phyloP scores from a whole-genome alignment of 2,888 invertebrate genomes.

The Thera obeliscata region DNA sequence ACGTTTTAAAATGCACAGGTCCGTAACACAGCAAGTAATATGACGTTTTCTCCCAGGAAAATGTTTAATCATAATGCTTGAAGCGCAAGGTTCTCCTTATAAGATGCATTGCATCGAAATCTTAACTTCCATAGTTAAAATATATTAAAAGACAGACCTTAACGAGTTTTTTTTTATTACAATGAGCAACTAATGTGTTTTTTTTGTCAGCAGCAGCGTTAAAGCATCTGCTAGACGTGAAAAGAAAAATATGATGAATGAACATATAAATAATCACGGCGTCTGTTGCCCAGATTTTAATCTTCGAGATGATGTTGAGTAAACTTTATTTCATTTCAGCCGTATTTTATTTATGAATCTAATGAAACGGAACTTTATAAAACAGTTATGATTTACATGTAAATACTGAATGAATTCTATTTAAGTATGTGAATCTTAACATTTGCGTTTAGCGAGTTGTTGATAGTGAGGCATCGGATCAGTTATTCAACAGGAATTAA shows the following conservation, averaged over 20 bases:
- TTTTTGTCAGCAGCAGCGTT: conserved; percentile 43
- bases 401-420: not conserved
- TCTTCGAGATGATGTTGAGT: conserved; percentile 53
- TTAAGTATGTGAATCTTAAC: not conserved
- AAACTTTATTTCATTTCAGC: conserved; percentile 24
- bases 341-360: conserved; percentile 20
- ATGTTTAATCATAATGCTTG: not conserved
- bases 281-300: conserved; percentile 59
- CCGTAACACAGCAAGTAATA: not conserved
- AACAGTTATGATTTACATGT: conserved; percentile 8
- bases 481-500: conserved; percentile 28
- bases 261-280: conserved; percentile 63
- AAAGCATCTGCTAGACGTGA: conserved; percentile 48
- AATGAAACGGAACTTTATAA: conserved; percentile 4
- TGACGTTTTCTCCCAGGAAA: not conserved
- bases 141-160: no score
- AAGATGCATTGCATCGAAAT: no score
- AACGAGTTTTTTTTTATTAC: conserved; percentile 38
- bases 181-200: conserved; percentile 40
- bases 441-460: not conserved
- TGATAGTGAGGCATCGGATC: not conserved
- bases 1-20: conserved; percentile 22
- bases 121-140: no score
- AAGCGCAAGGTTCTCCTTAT: not conserved
- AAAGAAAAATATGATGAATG: conserved; percentile 67